A percentile compares a stretch with the other conserved stretches of the same genome.
Conservation (phyloP, 2,113 vertebrate species). For the Gopherus evgoodei region DNA sequence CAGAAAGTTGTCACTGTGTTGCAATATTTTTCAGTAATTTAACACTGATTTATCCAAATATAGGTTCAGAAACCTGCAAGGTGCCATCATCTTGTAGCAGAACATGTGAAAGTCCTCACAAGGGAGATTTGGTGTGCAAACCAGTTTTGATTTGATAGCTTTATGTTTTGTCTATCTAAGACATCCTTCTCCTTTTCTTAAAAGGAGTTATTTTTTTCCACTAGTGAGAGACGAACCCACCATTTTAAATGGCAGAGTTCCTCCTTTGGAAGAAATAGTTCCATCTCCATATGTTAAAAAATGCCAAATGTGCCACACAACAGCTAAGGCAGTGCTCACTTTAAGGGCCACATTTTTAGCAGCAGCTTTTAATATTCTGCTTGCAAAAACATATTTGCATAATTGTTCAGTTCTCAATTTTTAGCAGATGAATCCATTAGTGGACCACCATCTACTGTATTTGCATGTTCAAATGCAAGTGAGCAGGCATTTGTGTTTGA, state of each 20-base stretch:
- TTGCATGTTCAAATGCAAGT: rapidly evolving
- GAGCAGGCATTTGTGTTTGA: background rate
- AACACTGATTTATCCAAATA: background rate
- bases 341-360: background rate
- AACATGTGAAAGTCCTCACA: background rate
- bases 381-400: background rate
- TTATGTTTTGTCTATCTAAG: background rate
- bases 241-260: background rate
- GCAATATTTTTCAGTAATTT: background rate
- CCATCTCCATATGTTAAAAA: rapidly evolving
- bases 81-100: background rate
- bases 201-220: background rate
- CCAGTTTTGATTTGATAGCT: background rate
- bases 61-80: background rate
- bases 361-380: background rate
- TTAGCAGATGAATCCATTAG: background rate
- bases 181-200: background rate
- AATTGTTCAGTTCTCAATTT: background rate
- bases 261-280: background rate
- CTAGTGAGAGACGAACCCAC: background rate
- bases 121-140: background rate
- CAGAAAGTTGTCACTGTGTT: background rate
- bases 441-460: background rate
- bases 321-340: rapidly evolving
- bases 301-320: background rate